Evolutionary conservation across 2,797 vertebrate genomes (phyloP).

Genomic region (Gallinago nigripennis): DNA sequence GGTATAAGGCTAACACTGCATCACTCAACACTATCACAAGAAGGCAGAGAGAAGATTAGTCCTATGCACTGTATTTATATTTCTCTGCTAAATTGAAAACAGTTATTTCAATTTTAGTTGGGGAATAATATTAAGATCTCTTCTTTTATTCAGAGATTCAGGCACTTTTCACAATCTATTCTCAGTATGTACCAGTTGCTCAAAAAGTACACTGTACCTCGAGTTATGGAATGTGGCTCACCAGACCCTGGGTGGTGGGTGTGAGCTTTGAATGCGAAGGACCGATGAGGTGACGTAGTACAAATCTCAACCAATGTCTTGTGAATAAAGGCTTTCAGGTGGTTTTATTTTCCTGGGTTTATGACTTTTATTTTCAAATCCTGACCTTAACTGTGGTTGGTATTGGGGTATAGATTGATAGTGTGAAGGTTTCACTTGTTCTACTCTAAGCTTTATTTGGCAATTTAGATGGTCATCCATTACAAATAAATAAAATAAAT

Average conservation of each 20-base stretch:
- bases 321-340: not conserved
- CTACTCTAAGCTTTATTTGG: not conserved
- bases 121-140: not conserved
- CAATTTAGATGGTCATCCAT: not conserved
- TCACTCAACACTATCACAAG: not conserved
- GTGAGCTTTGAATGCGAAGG: not conserved
- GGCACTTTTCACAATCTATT: not conserved
- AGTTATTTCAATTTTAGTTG: not conserved
- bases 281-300: not conserved
- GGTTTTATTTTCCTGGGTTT: not conserved
- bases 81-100: not conserved
- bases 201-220: not conserved
- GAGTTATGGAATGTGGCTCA: not conserved
- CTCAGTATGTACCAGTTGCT: not conserved
- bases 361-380: not conserved
- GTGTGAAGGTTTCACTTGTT: not conserved
- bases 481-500: not conserved
- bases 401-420: not conserved
- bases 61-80: not conserved
- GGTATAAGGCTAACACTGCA: not conserved
- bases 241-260: not conserved
- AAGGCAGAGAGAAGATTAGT: not conserved
- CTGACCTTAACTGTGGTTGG: not conserved
- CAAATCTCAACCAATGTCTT: not conserved
- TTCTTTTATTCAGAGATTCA: not conserved